A percentile compares a stretch with the other conserved stretches of the same genome.
These are phyloP conservation scores for Peromyscus eremicus DNA, from an alignment of 2,797 vertebrate genomes.

Conservation along the genomic window DNA sequence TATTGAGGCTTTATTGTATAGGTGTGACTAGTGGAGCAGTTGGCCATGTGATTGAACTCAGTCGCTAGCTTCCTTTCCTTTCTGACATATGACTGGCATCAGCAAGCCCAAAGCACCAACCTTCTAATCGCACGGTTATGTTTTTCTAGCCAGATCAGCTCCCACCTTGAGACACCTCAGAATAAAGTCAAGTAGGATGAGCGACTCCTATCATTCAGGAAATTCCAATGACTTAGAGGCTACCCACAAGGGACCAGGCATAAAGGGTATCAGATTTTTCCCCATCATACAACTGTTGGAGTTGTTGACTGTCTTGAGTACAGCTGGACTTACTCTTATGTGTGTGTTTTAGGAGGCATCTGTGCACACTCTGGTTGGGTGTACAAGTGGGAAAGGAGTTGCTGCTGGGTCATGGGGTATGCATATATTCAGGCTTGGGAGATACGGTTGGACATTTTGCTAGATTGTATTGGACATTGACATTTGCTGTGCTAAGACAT, in stretches of 20 bases:
- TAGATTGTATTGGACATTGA: not conserved
- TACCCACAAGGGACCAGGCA: not conserved
- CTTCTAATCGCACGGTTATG: not conserved
- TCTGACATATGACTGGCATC: not conserved
- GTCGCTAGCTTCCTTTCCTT: not conserved
- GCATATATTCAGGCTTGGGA: not conserved
- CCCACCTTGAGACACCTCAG: not conserved
- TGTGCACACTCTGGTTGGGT: not conserved
- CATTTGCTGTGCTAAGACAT: constrained; percentile 40
- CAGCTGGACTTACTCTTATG: not conserved
- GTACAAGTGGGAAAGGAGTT: not conserved
- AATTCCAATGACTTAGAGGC: not conserved
- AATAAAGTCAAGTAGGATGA: not conserved
- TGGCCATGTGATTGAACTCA: not conserved
- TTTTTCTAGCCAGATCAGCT: not conserved
- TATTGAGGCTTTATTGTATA: not conserved
- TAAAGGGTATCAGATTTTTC: not conserved
- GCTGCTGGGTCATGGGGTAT: not conserved
- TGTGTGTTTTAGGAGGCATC: not conserved
- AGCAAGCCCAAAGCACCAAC: not conserved
- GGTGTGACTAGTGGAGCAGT: not conserved
- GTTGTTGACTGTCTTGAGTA: not conserved
- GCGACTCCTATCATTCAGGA: not conserved
- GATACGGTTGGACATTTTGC: not conserved
- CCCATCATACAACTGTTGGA: not conserved